These are phyloP conservation scores for Limonius californicus DNA, from an alignment of 1,140 invertebrate species.

Conservation along the genomic window DNA sequence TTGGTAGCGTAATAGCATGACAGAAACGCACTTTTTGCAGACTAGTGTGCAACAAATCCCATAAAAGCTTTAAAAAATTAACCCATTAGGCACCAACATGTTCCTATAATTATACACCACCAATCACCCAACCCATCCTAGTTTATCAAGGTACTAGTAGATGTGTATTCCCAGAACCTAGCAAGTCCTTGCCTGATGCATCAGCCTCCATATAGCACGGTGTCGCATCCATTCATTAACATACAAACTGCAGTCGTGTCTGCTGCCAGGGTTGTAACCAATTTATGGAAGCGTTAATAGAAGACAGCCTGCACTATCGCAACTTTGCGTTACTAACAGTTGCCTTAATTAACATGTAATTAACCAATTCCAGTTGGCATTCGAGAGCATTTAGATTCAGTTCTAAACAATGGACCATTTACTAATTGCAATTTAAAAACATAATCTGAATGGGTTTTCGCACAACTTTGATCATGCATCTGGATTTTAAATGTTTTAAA, in stretches of 20 bases:
- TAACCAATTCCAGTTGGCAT: constrained; percentile 12
- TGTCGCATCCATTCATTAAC: constrained; percentile 21
- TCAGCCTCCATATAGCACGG: constrained; percentile 19
- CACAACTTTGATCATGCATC: too few relatives aligned
- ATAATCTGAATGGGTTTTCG: too few relatives aligned
- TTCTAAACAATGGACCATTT: not conserved
- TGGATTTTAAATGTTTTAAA: too few relatives aligned
- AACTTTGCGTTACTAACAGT: constrained; percentile 3
- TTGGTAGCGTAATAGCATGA: not conserved
- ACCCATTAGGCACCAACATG: not conserved
- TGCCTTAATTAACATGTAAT: constrained; percentile 21
- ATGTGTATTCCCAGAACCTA: not conserved
- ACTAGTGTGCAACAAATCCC: not conserved
- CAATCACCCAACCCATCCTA: constrained; percentile 3
- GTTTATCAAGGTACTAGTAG: not conserved
- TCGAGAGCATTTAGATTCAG: not conserved
- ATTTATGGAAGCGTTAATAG: constrained; percentile 20
- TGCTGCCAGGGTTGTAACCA: not conserved
- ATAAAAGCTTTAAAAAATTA: not conserved
- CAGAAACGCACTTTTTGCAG: not conserved
- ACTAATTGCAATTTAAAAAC: too few relatives aligned
- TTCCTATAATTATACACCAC: not conserved
- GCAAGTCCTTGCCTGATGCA: constrained; percentile 1
- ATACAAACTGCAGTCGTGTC: constrained; percentile 20
- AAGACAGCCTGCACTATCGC: constrained; percentile 16